A percentile compares a stretch with the other conserved stretches of the same genome.
Evolutionary conservation across 2,797 vertebrate genomes (phyloP).

Genomic region (Lerista edwardsae): DNA sequence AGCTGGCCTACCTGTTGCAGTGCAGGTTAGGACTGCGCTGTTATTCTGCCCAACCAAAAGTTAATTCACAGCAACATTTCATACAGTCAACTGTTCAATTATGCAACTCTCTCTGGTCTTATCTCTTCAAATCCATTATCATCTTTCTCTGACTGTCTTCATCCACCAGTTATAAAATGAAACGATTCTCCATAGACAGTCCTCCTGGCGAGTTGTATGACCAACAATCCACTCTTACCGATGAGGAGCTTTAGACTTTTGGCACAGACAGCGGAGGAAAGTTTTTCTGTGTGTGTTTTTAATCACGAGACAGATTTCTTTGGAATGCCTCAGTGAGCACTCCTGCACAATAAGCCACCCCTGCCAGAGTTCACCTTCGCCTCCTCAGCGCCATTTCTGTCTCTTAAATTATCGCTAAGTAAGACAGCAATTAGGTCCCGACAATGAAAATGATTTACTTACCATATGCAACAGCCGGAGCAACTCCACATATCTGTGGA

Average conservation of each 20-base stretch:
- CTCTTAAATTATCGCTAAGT: slow-evolving; percentile 49
- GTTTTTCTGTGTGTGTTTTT: neutral
- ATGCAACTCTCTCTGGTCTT: slow-evolving; percentile 9
- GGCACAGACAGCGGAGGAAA: slow-evolving; percentile 11
- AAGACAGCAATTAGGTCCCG: slow-evolving; percentile 51
- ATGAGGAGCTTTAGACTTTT: slow-evolving; percentile 22
- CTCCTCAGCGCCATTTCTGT: slow-evolving; percentile 42
- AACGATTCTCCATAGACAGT: neutral
- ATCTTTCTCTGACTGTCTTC: slow-evolving; percentile 12
- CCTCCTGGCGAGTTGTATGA: neutral
- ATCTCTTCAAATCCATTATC: neutral
- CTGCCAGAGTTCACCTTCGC: slow-evolving; percentile 39
- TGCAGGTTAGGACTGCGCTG: too few relatives aligned
- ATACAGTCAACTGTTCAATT: neutral
- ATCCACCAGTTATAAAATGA: neutral
- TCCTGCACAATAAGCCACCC: slow-evolving; percentile 22
- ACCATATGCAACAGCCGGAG: slow-evolving; percentile 87
- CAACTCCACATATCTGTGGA: slow-evolving; percentile 88
- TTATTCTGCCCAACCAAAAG: neutral
- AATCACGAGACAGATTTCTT: slow-evolving; percentile 37
- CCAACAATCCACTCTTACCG: neutral
- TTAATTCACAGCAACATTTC: neutral
- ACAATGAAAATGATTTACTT: slow-evolving; percentile 73
- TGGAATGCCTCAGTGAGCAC: slow-evolving; percentile 20
- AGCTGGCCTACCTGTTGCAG: too few relatives aligned